Evolutionary conservation across 2,797 vertebrate genomes (phyloP), one percentile per base, ranked within the genome.

Genomic region (Enteromius fasciolatus): DNA sequence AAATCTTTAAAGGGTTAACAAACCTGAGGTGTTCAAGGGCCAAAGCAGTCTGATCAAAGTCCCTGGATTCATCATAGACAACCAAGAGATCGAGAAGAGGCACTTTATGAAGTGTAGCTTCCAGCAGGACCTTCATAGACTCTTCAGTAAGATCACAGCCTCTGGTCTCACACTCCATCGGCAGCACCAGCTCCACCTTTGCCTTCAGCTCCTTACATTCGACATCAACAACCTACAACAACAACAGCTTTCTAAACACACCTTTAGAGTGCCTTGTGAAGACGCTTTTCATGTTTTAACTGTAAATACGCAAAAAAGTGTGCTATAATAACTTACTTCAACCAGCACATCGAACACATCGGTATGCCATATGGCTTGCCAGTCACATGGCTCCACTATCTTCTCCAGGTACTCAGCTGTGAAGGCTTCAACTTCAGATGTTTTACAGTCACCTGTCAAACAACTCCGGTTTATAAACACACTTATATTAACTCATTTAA

Each of bases 21-120:
- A 90, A 99, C 98, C 98, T 96, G 89, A 99, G 92, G 36, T 99
- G 98, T 72, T 99, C 98, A 1, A 99, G 41, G 0, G 96, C 96
- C 0, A 99, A 92, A 0, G 97, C 97, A 0, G 96, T 98, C 90
- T 97, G 96, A 85, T 98, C 97, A 79, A 97, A 95, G 50, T 95
- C 94, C 41, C 96, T 97, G 0, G 97, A 96, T 59, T 95, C 95
- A 0, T 98, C 95, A 3, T 94, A 97, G 7, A 96, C 95, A 61
- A 97, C 95, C 72, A 94, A 94, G 11, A 99, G 92, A 86, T 99
- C 95, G 85, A 95, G 95, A 85, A 99, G 92, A 0, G 94, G 93
- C 33, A 99, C 88, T 87, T 82, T 93, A 76, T 90, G 88, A 11
- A 94, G 93, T 33, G 97, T 97, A 81, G 96, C 94, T 59, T 96